phyloP scores from a whole-genome alignment of 2,888 invertebrate species.

The Mimas tiliae region DNA sequence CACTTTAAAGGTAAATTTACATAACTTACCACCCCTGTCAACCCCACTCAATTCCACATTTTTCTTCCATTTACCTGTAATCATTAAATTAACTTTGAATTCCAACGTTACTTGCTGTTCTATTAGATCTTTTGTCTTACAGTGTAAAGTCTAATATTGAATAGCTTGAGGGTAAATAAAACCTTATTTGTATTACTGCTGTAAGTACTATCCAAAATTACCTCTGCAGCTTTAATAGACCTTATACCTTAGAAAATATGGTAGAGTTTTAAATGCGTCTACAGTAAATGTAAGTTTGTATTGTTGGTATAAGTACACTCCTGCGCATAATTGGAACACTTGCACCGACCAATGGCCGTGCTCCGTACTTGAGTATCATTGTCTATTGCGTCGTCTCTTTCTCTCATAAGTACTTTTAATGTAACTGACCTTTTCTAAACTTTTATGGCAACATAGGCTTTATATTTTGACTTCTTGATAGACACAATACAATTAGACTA shows the following conservation, averaged over 20 bases:
- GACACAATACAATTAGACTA: constrained; percentile 2
- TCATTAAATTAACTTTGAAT: constrained; percentile 9
- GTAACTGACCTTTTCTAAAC: background rate
- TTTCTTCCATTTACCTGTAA: constrained; percentile 16
- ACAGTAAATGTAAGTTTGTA: constrained; percentile 6
- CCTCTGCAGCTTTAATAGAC: background rate
- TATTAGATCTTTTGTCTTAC: background rate
- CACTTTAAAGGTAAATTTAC: background rate
- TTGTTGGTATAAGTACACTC: constrained; percentile 36
- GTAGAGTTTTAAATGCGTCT: background rate
- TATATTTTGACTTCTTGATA: background rate
- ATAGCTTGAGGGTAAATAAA: background rate
- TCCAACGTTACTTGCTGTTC: background rate
- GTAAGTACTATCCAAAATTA: constrained; percentile 7
- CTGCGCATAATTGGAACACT: constrained; percentile 42
- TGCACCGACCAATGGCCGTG: constrained; percentile 36
- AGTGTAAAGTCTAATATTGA: background rate
- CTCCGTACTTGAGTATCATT: constrained; percentile 31
- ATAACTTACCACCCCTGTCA: constrained; percentile 10
- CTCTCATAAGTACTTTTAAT: background rate
- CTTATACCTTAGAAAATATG: background rate
- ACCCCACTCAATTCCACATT: constrained; percentile 13
- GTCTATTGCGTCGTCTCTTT: constrained; percentile 35
- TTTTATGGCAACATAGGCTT: background rate
- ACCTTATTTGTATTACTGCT: constrained; percentile 3